Evolutionary conservation across 1,140 invertebrate genomes (phyloP), one percentile per base, ranked within the genome.

Genomic region (Trachymyrmex septentrionalis): DNA sequence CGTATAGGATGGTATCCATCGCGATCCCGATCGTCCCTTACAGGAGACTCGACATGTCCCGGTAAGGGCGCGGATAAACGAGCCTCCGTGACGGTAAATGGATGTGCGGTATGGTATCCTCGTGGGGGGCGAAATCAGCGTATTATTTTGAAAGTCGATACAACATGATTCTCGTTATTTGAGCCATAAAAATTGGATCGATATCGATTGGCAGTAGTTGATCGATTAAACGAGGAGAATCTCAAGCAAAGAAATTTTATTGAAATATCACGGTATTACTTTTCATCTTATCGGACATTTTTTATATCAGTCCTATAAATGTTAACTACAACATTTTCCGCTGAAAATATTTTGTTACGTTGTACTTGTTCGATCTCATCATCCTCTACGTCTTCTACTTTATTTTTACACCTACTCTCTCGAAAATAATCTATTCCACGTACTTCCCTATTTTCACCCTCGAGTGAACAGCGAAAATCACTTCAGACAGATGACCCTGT

Each of bases 1-100:
- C 75, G 91, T 88, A 34, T 34, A 87, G 76, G 87, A 85, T 76
- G 53, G 75, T 88, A 90, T 88, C 82, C 88, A 48, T 84, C 66
- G 64, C 30, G 66, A 30, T 30, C 27, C 30, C 50, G 34, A 21
- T 50, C 59, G 55, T 75, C 61, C 87, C 27, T 75, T 63, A 78
- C 16, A 27, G 27, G 53, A 63, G 16, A 34, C 86, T 57, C 24
- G 64, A 71, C 81, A 67, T 57, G 64, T 85, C 59, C 44, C 66
- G 73, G 48, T 55, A 86, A 69, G 82, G 82, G 86, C 59, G 86
- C 30, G 82, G 57, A 64, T 86, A 86, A 86, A 86, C 73, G 73
- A 86, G 59, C 80, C 69, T 73, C 69, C 69, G 19, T 75, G 85
- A 67, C 72, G 82, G 14, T 71, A 27, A 76, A 69, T 71, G 53